phyloP scores from a whole-genome alignment of 2,797 vertebrate species.

The Poeciliopsis turneri region DNA sequence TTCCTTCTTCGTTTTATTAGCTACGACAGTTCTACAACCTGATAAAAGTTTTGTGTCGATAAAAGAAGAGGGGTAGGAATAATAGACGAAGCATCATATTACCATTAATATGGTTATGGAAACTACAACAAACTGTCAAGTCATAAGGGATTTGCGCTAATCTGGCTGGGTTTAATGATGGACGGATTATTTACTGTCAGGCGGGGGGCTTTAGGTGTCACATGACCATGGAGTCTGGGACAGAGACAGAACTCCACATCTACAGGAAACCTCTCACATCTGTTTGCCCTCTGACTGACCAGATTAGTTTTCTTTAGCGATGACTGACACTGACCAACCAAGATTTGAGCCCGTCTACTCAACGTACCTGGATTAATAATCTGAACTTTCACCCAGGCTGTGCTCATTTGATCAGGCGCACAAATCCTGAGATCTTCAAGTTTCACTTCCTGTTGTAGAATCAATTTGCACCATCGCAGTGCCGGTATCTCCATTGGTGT shows the following conservation, averaged over 20 bases:
- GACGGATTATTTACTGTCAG: conserved; percentile 80
- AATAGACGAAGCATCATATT: conserved; percentile 54
- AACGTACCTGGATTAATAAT: conserved; percentile 8
- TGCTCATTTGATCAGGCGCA: conserved; percentile 9
- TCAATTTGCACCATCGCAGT: not conserved
- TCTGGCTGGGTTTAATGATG: conserved; percentile 74
- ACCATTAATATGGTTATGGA: conserved; percentile 75
- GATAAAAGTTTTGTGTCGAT: conserved; percentile 35
- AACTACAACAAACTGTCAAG: conserved; percentile 76
- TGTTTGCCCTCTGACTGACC: conserved; percentile 63
- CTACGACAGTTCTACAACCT: conserved; percentile 17
- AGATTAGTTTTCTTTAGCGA: conserved; percentile 60
- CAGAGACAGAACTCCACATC: conserved; percentile 47
- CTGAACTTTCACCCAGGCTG: not conserved
- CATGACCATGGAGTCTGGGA: conserved; percentile 67
- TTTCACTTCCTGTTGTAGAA: not conserved
- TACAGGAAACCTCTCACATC: conserved; percentile 59
- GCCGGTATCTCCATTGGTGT: conserved; percentile 7
- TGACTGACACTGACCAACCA: conserved; percentile 41
- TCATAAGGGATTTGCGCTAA: conserved; percentile 78
- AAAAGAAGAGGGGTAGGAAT: conserved; percentile 19
- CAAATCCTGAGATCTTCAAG: conserved; percentile 3
- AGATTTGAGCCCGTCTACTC: conserved; percentile 20
- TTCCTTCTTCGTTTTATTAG: not conserved
- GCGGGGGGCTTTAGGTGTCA: conserved; percentile 77